Base-by-base conservation (phyloP, 2,113 vertebrate species). In the Nymphicus hollandicus region DNA sequence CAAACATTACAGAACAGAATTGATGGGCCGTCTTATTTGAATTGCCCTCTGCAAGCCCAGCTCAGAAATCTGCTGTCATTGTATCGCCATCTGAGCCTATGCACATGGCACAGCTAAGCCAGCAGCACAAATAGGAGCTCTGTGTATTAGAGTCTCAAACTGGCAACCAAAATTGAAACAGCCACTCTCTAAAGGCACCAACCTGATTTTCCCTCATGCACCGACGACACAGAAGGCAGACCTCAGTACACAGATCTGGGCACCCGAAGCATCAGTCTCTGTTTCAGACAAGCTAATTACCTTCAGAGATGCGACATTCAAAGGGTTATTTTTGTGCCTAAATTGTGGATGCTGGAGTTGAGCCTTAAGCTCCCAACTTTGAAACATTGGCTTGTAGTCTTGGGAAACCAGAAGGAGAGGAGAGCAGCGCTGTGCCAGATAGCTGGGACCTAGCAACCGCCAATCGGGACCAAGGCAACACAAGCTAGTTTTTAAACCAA, bases 1-100 rank as follows among this genome's bases (percentile, higher is more conserved):
- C 93, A 90, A 96, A 93, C 55, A 72, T 93, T 93, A 84, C 64
- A 55, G 90, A 79, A 46, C 33, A 81, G 60, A 66, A 68, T 35
- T 83, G 82, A 90, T 50, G 50, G 85, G 27, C 80, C 52, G 39
- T 35, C 89, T 89, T 28, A 66, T 68, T 79, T 81, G 44, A 83
- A 53, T 78, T 73, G 79, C 88, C 89, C 93, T 89, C 61, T 25
- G 61, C 89, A 18, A 94, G 73, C 43, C 66, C 82, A 64, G 91
- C 88, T 88, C 64, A 4, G 64, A 41, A 64, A 33, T 77, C 56
- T 35, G 84, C 73, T 53, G 46, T 5, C 74, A 7, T 25, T 35
- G 18, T 12, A 33, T 72, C 2, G 0, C 89, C 81, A 29, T 63
- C 53, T 63, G 47, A 81, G 72, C 50, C 53, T 35, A 33, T 52